These are phyloP conservation scores for Palythoa grandiflora DNA, from an alignment of 92 coral and sea anemone genomes.

Conservation along the genomic window DNA sequence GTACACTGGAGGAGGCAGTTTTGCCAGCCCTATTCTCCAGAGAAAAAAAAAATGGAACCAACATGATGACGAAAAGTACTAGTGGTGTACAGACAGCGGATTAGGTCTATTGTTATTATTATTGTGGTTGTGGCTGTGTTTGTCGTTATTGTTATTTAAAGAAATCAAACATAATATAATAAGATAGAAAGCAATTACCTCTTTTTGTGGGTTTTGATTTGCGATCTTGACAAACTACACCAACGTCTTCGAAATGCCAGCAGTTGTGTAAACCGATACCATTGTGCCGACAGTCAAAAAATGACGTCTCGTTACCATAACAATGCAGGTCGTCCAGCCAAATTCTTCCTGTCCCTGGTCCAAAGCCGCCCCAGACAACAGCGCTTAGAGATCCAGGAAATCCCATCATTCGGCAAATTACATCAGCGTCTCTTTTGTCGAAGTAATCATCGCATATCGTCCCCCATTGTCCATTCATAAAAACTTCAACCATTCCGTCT, in stretches of 20 bases:
- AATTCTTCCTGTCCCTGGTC: conserved; percentile 16
- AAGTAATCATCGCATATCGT: conserved; percentile 28
- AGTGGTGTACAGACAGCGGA: no score
- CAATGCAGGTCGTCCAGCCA: conserved; percentile 17
- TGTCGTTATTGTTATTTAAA: no score
- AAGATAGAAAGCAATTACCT: background rate
- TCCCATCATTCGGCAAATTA: conserved; percentile 15
- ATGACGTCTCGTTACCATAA: conserved; percentile 15
- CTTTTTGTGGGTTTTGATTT: background rate
- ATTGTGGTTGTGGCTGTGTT: no score
- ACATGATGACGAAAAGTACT: no score
- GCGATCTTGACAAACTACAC: conserved; percentile 15
- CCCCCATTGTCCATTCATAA: conserved; percentile 31
- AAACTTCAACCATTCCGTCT: conserved; percentile 18
- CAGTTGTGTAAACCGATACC: conserved; percentile 4
- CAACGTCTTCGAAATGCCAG: conserved; percentile 7
- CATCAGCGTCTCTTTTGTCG: conserved; percentile 12
- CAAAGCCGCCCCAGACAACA: background rate
- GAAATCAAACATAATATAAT: no score
- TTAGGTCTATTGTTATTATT: no score
- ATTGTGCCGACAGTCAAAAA: background rate
- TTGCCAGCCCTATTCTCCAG: no score
- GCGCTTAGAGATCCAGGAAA: background rate
- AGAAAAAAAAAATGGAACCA: no score
- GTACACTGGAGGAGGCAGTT: no score